Percentiles rank a stretch among this genome's conserved stretches.
Conservation (phyloP, 2,797 vertebrate genomes). For the Muraenolepis orangiensis region DNA sequence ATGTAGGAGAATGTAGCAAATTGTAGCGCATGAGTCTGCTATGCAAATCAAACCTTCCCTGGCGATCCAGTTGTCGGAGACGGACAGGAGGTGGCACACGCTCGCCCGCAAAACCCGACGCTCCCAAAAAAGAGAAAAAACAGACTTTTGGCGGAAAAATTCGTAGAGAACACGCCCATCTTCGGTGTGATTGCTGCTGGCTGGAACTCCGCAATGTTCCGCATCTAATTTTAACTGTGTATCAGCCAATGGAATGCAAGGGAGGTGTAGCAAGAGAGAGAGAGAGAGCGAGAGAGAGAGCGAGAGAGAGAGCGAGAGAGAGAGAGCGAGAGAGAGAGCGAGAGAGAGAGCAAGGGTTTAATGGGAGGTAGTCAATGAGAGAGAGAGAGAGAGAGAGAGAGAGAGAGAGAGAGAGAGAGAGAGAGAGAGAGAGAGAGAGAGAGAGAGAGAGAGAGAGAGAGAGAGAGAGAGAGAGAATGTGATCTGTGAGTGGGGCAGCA, state of each 20-base stretch:
- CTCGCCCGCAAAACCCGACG: conserved; percentile 29
- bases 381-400: conserved; percentile 10
- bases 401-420: conserved; percentile 10
- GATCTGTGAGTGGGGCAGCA: background rate
- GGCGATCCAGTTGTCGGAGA: conserved; percentile 70
- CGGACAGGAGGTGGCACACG: conserved; percentile 66
- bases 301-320: background rate
- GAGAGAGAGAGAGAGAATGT: background rate
- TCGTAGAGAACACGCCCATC: conserved; percentile 26
- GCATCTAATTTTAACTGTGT: conserved; percentile 51
- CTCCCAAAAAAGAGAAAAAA: too few relatives aligned
- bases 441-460: background rate
- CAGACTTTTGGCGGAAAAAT: conserved; percentile 45
- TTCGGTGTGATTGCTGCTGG: conserved; percentile 64
- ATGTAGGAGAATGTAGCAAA: conserved; percentile 79
- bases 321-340: background rate
- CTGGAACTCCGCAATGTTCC: conserved; percentile 57
- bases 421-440: background rate
- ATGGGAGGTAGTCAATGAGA: too few relatives aligned
- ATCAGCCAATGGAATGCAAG: conserved; percentile 53
- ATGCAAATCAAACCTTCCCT: conserved; percentile 79
- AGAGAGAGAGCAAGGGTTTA: background rate
- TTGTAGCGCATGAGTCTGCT: conserved; percentile 79
- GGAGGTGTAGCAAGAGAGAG: conserved; percentile 39
- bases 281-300: conserved; percentile 9